Conservation (phyloP, 1,140 invertebrate genomes). For the Maconellicoccus hirsutus region DNA sequence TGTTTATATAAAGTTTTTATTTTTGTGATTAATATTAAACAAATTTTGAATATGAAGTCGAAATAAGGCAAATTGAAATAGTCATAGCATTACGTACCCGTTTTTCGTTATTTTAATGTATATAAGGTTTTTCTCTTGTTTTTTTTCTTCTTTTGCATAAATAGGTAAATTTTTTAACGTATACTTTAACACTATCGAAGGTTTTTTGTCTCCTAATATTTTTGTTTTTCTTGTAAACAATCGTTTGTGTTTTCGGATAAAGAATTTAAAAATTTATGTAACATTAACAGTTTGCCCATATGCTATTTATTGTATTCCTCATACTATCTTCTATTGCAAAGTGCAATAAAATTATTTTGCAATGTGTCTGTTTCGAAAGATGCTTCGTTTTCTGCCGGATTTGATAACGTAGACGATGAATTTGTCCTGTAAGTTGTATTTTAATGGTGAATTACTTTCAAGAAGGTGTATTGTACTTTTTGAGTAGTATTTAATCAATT, state of each 20-base stretch:
- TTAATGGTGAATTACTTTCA: too few species aligned
- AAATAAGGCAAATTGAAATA: background rate
- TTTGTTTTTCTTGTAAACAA: background rate
- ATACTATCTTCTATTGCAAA: background rate
- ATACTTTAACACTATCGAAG: background rate
- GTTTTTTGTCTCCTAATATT: background rate
- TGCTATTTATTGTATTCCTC: background rate
- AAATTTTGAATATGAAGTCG: background rate
- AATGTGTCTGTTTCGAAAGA: too few species aligned
- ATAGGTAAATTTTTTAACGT: background rate
- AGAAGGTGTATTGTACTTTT: too few species aligned
- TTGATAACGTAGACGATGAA: too few species aligned
- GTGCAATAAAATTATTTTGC: background rate
- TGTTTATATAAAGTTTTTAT: background rate
- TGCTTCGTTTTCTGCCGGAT: too few species aligned
- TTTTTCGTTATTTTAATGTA: constrained; percentile 1
- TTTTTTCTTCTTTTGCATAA: background rate
- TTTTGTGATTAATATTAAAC: background rate
- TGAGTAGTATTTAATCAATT: too few species aligned
- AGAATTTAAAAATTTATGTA: background rate
- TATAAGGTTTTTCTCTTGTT: background rate
- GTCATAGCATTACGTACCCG: background rate
- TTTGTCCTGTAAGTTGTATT: too few species aligned
- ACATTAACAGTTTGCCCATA: background rate
- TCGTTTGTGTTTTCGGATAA: background rate